Evolutionary conservation across 2,888 invertebrate genomes (phyloP), one percentile per base, ranked within the genome.

Genomic region (Scaeva pyrastri): DNA sequence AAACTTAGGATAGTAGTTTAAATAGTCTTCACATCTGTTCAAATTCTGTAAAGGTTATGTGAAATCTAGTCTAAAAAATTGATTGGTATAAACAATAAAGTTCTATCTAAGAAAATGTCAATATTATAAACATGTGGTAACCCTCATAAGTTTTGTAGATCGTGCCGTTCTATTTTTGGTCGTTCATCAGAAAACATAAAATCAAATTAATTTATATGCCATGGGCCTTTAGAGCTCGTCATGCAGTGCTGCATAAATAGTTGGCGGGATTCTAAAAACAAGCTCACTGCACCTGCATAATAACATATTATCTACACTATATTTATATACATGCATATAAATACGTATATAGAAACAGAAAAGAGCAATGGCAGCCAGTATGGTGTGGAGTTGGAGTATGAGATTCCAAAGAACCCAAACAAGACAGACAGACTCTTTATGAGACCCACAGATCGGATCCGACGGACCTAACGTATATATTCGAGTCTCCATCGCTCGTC

Each of bases 141-240:
- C 60, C 14, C 39, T 16, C 11, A 39, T 8, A 3, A 26, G 6
- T 1, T 19, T n/a, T 19, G 14, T 31, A 64, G 64, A 19, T 48
- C 7, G 48, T 66, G 68, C 39, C 66, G 31, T 68, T n/a, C 68
- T 64, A 64, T 75, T 75, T 73, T 66, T 43, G 45, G 60, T 62
- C 26, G 80, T 70, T 56, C 70, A 31, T 74, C 68, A 48, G 60
- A 80, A 80, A 76, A 70, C 76, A 73, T 81, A 50, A 76, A 81
- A 73, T 80, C 76, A 62, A 85, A 85, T 76, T 75, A 80, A 85
- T 76, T 85, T 75, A 73, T 73, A 77, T 81, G 76, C 81, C 85
- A 81, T 73, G 62, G 56, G 76, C 41, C 72, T 77, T 68, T 60
- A 23, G 41, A 52, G 64, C 31, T 43, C 81, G 76, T 82, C 66